Base-by-base conservation (phyloP, 2,888 invertebrate genomes). In the Hermaeophaga mercurialis region DNA sequence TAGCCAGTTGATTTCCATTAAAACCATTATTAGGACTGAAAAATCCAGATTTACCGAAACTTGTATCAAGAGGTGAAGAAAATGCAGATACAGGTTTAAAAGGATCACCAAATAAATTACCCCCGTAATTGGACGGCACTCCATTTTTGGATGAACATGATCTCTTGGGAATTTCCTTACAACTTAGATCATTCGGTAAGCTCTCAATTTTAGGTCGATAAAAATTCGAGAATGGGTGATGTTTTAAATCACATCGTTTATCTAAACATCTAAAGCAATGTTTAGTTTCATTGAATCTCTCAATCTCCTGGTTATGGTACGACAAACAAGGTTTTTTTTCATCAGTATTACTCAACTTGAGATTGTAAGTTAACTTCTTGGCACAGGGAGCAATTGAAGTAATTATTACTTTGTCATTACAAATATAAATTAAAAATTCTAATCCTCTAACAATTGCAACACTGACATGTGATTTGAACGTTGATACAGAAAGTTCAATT, bases 181-280 rank as follows among this genome's bases (percentile, higher is more conserved):
- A 5, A 7, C 22, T 3, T 22, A 7, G 7, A 22, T 22, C 22
- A 7, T 22, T 22, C 7, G 7, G 7, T 3, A 5, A 5, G 3
- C 7, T 3, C 9, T 31, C 31, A n/a, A n/a, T 7, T n/a, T 31
- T 22, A n/a, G 39, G 19, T n/a, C n/a, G 19, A 39, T 39, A 1
- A 3, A 3, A 1, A 3, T 0, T 24, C 7, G 41, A 43, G 6
- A 14, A 43, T 12, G 41, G 41, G 14, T 43, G 41, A 24, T 43
- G 1, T 6, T 22, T 24, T 12, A 24, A 24, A 12, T 43, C 14
- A 9, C 41, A 43, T 6, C 24, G 12, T 22, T 43, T 43, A 12
- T 43, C 24, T 7, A 43, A 24, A 43, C 41, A 43, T 24, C 24
- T 22, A 19, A 43, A 43, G 18, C 41, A 43, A 43, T 43, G 41